Percentiles rank a stretch among this genome's conserved stretches.
Conservation (phyloP, 2,113 vertebrate genomes). For the Cichladusa arquata region DNA sequence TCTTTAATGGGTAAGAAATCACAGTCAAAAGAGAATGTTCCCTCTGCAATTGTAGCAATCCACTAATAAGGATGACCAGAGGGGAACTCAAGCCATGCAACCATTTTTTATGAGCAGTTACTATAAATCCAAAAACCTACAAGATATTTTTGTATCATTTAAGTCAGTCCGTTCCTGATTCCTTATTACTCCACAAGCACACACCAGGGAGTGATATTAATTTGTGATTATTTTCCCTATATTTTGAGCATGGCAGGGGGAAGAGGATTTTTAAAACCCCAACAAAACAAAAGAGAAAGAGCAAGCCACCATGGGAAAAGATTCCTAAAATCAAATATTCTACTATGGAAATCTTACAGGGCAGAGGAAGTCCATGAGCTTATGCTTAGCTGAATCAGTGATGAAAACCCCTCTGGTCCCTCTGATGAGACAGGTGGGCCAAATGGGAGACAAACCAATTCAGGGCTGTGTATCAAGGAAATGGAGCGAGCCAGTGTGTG, state of each 20-base stretch:
- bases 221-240: background rate
- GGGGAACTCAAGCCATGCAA: background rate
- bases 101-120: background rate
- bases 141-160: background rate
- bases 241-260: background rate
- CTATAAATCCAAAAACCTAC: background rate
- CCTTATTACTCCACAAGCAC: background rate
- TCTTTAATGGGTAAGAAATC: background rate
- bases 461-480: background rate
- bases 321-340: background rate
- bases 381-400: background rate
- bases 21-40: background rate
- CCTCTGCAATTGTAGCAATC: background rate
- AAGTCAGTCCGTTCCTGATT: background rate
- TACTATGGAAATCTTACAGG: background rate
- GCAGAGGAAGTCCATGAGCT: background rate
- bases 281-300: background rate
- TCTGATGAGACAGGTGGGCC: background rate
- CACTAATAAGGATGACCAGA: background rate
- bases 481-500: background rate
- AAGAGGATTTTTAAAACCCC: rapidly evolving
- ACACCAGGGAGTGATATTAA: background rate
- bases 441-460: background rate
- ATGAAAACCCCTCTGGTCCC: background rate
- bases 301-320: background rate